Percentiles rank a stretch among this genome's conserved stretches.
These are phyloP conservation scores for Eucera pruinosa DNA, from an alignment of 2,888 invertebrate genomes.

Conservation along the genomic window DNA sequence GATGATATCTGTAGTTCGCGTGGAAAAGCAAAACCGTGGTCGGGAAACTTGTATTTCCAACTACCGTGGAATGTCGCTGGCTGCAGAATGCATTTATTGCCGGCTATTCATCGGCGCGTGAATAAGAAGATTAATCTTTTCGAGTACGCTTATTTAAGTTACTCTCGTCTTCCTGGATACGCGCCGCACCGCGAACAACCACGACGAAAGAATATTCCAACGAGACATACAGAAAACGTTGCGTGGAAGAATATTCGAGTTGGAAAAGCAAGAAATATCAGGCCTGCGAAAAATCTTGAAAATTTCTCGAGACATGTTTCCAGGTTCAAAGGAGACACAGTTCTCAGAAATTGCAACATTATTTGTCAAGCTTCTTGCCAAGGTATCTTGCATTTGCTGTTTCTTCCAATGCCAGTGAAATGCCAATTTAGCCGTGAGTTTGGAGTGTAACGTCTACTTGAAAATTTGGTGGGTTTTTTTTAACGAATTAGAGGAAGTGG, in stretches of 20 bases:
- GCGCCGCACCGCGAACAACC: slow-evolving; percentile 17
- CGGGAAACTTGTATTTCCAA: slow-evolving; percentile 50
- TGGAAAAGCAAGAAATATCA: neutral
- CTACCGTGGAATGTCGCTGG: slow-evolving; percentile 40
- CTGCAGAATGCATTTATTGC: slow-evolving; percentile 56
- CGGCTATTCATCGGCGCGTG: slow-evolving; percentile 57
- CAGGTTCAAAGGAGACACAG: neutral
- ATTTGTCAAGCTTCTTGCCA: neutral
- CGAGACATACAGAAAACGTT: slow-evolving; percentile 17
- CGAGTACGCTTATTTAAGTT: slow-evolving; percentile 58
- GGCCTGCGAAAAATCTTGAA: no score
- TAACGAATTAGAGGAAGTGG: no score
- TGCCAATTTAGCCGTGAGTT: no score
- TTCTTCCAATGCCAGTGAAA: no score
- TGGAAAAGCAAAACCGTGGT: slow-evolving; percentile 42
- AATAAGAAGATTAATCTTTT: slow-evolving; percentile 57
- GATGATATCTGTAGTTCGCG: slow-evolving; percentile 21
- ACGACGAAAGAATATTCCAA: slow-evolving; percentile 52
- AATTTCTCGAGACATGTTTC: no score
- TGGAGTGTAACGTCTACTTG: no score
- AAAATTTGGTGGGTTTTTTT: no score
- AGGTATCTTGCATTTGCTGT: neutral
- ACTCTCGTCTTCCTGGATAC: slow-evolving; percentile 48
- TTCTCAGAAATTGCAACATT: neutral
- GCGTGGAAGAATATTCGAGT: slow-evolving; percentile 28